A percentile compares a stretch with the other conserved stretches of the same genome.
Evolutionary conservation across 1,140 invertebrate species (phyloP).

Genomic region (Sipha flava): DNA sequence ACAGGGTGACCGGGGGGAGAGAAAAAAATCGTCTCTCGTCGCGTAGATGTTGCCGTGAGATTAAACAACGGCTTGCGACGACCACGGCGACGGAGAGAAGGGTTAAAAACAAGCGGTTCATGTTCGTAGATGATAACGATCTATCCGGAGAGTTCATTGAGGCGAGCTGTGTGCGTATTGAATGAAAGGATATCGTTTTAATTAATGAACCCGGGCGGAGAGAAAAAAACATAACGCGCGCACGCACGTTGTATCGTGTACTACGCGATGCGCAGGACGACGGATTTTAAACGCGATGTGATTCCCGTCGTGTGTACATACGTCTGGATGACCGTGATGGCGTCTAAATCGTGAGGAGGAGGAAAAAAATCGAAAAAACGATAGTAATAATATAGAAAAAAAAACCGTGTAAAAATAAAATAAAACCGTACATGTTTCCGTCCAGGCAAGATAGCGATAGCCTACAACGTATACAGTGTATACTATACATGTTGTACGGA

Average conservation of each 20-base stretch:
- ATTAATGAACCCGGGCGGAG: neutral
- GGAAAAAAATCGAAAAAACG: neutral
- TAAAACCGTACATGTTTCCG: no score
- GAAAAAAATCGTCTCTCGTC: neutral
- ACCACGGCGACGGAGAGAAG: neutral
- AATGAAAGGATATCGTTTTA: constrained; percentile 18
- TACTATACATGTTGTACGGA: no score
- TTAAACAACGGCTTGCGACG: neutral
- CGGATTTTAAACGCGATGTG: neutral
- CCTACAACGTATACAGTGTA: no score
- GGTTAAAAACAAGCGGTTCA: neutral
- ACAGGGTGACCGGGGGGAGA: no score
- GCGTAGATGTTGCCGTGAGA: neutral
- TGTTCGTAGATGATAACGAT: constrained; percentile 5
- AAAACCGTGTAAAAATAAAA: no score
- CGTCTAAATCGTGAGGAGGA: neutral
- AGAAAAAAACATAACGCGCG: neutral
- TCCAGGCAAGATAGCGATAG: no score
- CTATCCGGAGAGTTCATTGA: constrained; percentile 4
- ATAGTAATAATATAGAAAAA: neutral
- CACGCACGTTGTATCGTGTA: no score
- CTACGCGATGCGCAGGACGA: neutral
- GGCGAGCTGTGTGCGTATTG: neutral
- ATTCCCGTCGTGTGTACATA: neutral
- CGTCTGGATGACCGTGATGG: neutral